These are phyloP conservation scores for Sarotherodon lohbergeri DNA, from an alignment of 2,113 vertebrate species.

Conservation along the genomic window DNA sequence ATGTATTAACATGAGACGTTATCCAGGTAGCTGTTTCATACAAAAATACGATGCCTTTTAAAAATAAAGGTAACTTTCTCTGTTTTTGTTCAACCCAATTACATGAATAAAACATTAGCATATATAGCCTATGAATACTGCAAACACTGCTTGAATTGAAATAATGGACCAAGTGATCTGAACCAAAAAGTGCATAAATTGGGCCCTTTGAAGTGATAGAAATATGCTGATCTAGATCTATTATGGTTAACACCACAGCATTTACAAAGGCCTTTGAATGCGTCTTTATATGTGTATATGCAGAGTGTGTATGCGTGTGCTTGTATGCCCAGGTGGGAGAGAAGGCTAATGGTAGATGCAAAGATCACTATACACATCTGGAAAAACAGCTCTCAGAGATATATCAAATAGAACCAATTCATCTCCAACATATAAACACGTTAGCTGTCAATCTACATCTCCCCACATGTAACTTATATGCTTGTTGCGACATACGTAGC, in stretches of 20 bases:
- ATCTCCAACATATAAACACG: constrained; percentile 49
- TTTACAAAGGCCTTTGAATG: not conserved
- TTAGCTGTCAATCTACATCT: constrained; percentile 62
- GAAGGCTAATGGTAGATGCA: not conserved
- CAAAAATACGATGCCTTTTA: not conserved
- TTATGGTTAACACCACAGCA: constrained; percentile 16
- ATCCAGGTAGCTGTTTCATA: not conserved
- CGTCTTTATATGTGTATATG: not conserved
- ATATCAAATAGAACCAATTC: constrained; percentile 53
- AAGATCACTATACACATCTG: not conserved
- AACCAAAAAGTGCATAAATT: constrained; percentile 3
- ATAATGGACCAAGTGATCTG: not conserved
- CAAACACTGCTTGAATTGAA: not conserved
- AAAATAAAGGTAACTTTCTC: not conserved
- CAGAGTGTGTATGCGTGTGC: not conserved
- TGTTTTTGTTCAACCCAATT: not conserved
- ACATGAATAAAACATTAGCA: constrained; percentile 37
- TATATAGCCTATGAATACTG: not conserved
- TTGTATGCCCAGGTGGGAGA: not conserved
- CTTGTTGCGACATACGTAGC: constrained; percentile 24
- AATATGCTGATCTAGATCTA: constrained; percentile 32
- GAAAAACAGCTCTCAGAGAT: constrained; percentile 12
- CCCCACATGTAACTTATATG: constrained; percentile 62
- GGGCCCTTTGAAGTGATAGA: not conserved
- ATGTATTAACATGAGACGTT: not conserved